Conservation (phyloP, 2,888 invertebrate genomes). For the Thelaira solivaga region DNA sequence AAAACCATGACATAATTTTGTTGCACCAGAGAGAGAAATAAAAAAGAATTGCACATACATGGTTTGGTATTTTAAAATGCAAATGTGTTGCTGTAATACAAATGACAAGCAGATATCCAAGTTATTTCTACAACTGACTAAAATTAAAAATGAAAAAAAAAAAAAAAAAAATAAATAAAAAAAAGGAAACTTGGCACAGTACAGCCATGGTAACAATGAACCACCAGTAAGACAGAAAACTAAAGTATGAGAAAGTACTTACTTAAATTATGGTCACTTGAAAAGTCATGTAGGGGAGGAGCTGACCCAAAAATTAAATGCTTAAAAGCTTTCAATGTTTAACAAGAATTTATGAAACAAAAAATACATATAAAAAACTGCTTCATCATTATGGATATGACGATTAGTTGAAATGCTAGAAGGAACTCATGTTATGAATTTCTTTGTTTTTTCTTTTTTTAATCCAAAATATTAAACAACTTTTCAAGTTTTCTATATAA, state of each 20-base stretch:
- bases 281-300: not conserved
- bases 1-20: constrained; percentile 3
- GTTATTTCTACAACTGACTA: not conserved
- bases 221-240: not conserved
- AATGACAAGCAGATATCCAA: not conserved
- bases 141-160: not conserved
- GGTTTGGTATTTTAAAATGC: constrained; percentile 16
- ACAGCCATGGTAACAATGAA: not conserved
- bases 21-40: too few relatives aligned
- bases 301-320: constrained; percentile 14
- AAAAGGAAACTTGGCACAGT: not conserved
- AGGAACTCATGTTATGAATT: constrained; percentile 12
- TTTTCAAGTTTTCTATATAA: not conserved
- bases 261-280: constrained; percentile 20
- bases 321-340: constrained; percentile 26
- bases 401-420: constrained; percentile 26
- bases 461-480: constrained; percentile 20
- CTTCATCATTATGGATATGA: not conserved
- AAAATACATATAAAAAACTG: not conserved
- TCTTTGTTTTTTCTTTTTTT: not conserved
- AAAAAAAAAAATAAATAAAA: not conserved
- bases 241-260: not conserved
- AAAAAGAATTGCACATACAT: not conserved
- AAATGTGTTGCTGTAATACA: not conserved
- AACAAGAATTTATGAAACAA: not conserved